Percentiles rank a stretch among this genome's conserved stretches.
Evolutionary conservation across 2,113 vertebrate species (phyloP).

Genomic region (Neogale vison): DNA sequence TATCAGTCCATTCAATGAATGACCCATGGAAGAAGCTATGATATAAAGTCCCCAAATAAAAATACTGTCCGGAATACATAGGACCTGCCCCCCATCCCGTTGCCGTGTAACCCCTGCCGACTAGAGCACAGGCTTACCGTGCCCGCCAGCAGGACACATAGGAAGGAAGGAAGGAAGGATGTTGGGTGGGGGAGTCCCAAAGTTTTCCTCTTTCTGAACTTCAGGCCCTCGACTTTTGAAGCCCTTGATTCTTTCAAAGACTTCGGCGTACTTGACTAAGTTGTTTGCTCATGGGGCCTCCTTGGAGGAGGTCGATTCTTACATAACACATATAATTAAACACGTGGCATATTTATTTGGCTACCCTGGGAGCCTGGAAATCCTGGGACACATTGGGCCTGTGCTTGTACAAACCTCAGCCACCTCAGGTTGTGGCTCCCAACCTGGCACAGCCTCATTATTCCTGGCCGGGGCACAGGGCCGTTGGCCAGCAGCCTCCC

Average conservation of each 20-base stretch:
- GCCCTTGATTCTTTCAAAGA: slow-evolving; percentile 40
- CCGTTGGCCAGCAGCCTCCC: slow-evolving; percentile 31
- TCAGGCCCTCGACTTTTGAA: background rate
- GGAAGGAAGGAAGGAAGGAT: background rate
- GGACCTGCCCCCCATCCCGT: background rate
- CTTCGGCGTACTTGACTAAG: background rate
- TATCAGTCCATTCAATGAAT: background rate
- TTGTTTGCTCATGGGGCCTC: background rate
- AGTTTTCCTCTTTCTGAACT: background rate
- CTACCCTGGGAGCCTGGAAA: slow-evolving; percentile 63
- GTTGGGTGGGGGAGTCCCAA: background rate
- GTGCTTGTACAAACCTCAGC: slow-evolving; percentile 60
- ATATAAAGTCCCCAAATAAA: background rate
- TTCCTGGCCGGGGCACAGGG: slow-evolving; percentile 73
- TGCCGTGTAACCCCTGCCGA: background rate
- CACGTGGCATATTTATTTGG: slow-evolving; percentile 11
- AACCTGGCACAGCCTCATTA: slow-evolving; percentile 67
- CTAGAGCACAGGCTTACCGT: background rate
- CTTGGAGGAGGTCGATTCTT: background rate
- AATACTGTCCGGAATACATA: background rate
- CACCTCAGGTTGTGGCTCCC: slow-evolving; percentile 52
- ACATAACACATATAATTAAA: slow-evolving; percentile 36
- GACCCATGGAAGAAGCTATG: background rate
- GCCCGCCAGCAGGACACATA: background rate
- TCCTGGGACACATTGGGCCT: background rate